Conservation (phyloP, 2,888 invertebrate genomes). For the Drosophila hawaiiensis region DNA sequence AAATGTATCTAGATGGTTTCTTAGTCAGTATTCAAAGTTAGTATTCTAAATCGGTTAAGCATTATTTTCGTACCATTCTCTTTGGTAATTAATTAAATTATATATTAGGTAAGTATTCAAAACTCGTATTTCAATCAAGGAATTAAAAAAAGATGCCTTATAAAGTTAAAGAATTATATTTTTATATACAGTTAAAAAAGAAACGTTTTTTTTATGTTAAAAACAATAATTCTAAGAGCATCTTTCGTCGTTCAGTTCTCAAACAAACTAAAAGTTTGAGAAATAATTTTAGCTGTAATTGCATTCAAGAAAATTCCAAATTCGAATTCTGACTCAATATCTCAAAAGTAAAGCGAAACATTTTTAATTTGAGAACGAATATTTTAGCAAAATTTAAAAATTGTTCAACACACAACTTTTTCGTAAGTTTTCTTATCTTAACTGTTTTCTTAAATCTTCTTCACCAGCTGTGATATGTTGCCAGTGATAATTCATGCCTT, state of each 20-base stretch:
- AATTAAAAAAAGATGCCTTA: too few relatives aligned
- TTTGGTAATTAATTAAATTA: not conserved
- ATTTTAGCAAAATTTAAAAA: not conserved
- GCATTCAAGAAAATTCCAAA: not conserved
- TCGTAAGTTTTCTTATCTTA: not conserved
- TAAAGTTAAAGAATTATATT: not conserved
- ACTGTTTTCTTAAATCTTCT: constrained; percentile 8
- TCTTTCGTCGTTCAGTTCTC: too few relatives aligned
- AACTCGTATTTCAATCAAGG: not conserved
- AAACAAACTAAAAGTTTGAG: not conserved
- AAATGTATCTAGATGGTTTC: too few relatives aligned
- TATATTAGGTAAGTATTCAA: not conserved
- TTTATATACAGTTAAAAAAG: not conserved
- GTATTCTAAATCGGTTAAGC: not conserved
- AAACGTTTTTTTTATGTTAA: not conserved
- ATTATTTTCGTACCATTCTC: not conserved
- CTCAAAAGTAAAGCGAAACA: not conserved
- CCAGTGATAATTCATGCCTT: constrained; percentile 84
- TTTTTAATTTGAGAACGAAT: not conserved
- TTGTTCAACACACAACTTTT: not conserved
- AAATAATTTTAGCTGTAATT: not conserved
- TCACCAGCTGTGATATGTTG: constrained; percentile 78
- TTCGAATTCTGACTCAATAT: not conserved
- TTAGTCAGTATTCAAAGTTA: not conserved
- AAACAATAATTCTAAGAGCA: not conserved